Evolutionary conservation across 2,888 invertebrate species (phyloP), one percentile per base, ranked within the genome.

Genomic region (Julus scanicus): DNA sequence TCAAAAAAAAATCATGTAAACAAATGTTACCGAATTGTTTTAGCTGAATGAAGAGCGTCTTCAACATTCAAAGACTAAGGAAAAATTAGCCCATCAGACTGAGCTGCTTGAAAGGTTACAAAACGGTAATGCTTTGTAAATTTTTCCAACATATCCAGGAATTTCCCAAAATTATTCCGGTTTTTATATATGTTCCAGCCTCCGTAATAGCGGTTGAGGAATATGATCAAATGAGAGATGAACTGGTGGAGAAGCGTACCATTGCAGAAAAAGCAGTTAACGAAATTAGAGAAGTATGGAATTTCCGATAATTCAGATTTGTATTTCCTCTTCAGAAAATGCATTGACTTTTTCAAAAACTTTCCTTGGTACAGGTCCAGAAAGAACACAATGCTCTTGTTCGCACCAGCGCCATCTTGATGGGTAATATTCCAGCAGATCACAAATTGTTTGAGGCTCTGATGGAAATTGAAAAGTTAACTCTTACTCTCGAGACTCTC

Each of bases 151-250:
- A 53, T 13, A 53, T 15, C 53, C 13, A 4, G 13, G 13, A 53
- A 53, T 15, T 3, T 4, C 6, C 17, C 17, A 13, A 13, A 53
- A 53, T 9, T 53, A 8, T 53, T 53, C 15, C 53, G 20, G 17
- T 83, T 84, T 80, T n/a, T n/a, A 15, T 39, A 15, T 15, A 53
- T 86, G 15, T 71, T 63, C 2, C 29, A 88, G 88, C 44, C 11
- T 88, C 88, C 13, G 49, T 88, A 9, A 88, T 88, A 8, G 88
- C 88, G 13, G 88, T 88, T 11, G 88, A 84, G 39, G 88, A 88
- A n/a, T 88, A 83, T 29, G 57, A 80, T 17, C 83, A 80, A 40
- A 88, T 88, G 20, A 40, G 37, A 40, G 84, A 83, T 1, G 11
- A 88, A 13, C 84, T 88, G 39, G 88, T 15, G n/a, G 88, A 88